These are phyloP conservation scores for Ophthalmolycus amberensis DNA, from an alignment of 2,113 vertebrate species.

Conservation along the genomic window DNA sequence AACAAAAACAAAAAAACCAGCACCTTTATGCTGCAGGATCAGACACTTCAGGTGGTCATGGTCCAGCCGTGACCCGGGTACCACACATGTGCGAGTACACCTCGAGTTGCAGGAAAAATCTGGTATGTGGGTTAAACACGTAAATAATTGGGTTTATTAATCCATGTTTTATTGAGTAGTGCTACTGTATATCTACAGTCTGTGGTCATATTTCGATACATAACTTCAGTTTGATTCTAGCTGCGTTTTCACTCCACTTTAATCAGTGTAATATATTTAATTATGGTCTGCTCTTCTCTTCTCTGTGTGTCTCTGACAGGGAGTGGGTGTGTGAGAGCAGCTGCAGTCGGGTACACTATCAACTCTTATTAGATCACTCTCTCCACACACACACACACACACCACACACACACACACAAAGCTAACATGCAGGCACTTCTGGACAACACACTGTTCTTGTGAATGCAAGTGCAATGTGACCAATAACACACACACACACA, in stretches of 20 bases:
- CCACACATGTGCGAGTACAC: too few relatives aligned
- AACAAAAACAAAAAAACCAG: background rate
- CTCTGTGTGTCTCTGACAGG: conserved; percentile 63
- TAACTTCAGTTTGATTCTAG: background rate
- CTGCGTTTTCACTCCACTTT: conserved; percentile 29
- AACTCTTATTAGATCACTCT: conserved; percentile 71
- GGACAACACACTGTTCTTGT: conserved; percentile 34
- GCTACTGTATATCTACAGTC: too few relatives aligned
- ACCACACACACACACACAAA: conserved; percentile 36
- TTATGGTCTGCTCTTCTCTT: conserved; percentile 56
- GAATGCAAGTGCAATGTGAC: conserved; percentile 5
- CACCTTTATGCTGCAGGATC: background rate
- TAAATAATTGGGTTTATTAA: background rate
- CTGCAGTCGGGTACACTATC: conserved; percentile 73
- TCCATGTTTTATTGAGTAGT: background rate
- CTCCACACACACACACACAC: conserved; percentile 38
- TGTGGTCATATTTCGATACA: background rate
- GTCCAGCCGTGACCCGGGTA: too few relatives aligned
- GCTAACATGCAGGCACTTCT: conserved; percentile 42
- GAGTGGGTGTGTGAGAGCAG: conserved; percentile 78
- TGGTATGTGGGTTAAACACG: background rate
- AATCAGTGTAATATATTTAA: conserved; percentile 74
- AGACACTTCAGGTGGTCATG: too few relatives aligned
- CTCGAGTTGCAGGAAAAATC: too few relatives aligned
- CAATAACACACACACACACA: background rate